Evolutionary conservation across 2,888 invertebrate species (phyloP), one percentile per base, ranked within the genome.

Genomic region (Gandaritis pyraliata): DNA sequence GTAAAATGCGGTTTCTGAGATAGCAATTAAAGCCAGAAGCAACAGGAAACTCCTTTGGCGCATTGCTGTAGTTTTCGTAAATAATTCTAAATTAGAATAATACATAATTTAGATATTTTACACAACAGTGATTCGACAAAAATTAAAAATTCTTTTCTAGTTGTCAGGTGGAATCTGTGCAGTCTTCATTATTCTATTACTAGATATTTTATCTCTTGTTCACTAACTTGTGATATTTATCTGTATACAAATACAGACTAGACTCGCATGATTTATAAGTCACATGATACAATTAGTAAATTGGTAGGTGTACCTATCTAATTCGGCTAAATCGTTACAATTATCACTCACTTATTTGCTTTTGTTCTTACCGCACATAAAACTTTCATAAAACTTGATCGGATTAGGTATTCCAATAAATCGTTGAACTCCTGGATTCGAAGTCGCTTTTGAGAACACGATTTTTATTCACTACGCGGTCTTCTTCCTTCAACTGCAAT

Each of bases 401-500:
- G 29, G 6, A 29, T 29, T 29, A 29, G 29, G 6, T 2, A 29
- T 29, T 29, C 6, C 29, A 29, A 5, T 11, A 33, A 10, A 33
- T 1, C 3, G 5, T 33, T 10, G 8, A 33, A 8, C 8, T 29
- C 29, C 29, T 4, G 29, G 29, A 29, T 2, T 33, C 33, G 23
- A 23, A 23, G 23, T 23, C 23, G 10, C 10, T 33, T 33, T 33
- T 6, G 8, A 8, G 8, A 33, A 10, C 10, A 33, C 33, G 33
- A 33, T 8, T 33, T 33, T 33, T 33, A 23, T 33, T 33, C 10
- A 33, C 30, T 33, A 57, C 29, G 41, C 48, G 61, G 55, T 61
- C 65, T 72, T 64, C 72, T 72, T 66, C 66, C 66, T 65, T 62
- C 72, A 75, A 65, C 63, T 75, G 46, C 71, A 58, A 64, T 71